These are phyloP conservation scores for Platynereis dumerilii DNA, from an alignment of 2,888 invertebrate genomes.

Conservation along the genomic window DNA sequence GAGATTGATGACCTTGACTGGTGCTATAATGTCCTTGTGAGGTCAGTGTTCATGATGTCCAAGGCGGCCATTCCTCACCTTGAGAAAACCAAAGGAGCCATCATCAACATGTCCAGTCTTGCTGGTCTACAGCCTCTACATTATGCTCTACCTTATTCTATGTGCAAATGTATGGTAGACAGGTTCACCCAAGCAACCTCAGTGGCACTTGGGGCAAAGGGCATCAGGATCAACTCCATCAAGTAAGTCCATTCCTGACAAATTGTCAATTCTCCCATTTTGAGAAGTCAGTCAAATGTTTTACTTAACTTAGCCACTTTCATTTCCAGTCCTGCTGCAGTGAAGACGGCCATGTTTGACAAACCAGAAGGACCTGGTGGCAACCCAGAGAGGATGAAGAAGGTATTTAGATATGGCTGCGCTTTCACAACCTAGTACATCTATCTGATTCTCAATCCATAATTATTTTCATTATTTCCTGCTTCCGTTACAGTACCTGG, in stretches of 20 bases:
- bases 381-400: too few species aligned
- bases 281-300: too few species aligned
- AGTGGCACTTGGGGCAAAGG: slow-evolving; percentile 7
- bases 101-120: slow-evolving; percentile 18
- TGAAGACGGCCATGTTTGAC: slow-evolving; percentile 18
- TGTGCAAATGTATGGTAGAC: slow-evolving; percentile 20
- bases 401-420: too few species aligned
- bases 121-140: slow-evolving; percentile 12
- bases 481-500: too few species aligned
- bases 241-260: too few species aligned
- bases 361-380: too few species aligned
- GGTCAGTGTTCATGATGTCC: slow-evolving; percentile 19
- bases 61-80: slow-evolving; percentile 17
- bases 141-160: slow-evolving; percentile 18
- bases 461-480: too few species aligned
- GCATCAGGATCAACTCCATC: slow-evolving; percentile 11
- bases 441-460: too few species aligned
- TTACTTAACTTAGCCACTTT: too few species aligned
- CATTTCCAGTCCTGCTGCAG: slow-evolving; percentile 8
- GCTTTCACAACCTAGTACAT: too few species aligned
- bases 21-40: slow-evolving; percentile 13
- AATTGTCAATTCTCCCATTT: not conserved
- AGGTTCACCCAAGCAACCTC: not conserved
- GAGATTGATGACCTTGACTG: slow-evolving; percentile 16
- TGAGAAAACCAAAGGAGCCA: slow-evolving; percentile 17